Conservation (phyloP, 1,140 invertebrate genomes). For the Drosophila seguyi region DNA sequence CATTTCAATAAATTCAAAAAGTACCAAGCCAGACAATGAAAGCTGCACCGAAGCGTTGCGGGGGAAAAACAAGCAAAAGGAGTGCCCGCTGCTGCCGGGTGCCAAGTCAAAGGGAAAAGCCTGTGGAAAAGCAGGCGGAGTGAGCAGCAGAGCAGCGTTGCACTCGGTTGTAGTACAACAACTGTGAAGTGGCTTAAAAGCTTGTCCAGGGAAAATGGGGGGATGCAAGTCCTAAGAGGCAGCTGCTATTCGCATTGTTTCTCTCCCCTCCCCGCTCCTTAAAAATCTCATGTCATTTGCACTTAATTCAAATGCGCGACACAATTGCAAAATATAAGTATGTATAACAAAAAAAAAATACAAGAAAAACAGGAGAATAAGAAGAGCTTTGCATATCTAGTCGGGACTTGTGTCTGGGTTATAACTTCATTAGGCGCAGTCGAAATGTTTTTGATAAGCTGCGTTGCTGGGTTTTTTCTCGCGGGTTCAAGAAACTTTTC, state of each 20-base stretch:
- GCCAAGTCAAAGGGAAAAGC: slow-evolving; percentile 21
- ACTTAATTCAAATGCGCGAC: slow-evolving; percentile 85
- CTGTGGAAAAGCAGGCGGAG: background rate
- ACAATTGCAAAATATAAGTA: slow-evolving; percentile 75
- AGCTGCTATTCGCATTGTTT: slow-evolving; percentile 62
- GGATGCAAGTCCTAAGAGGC: slow-evolving; percentile 25
- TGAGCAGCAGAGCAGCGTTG: background rate
- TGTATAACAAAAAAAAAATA: slow-evolving; percentile 3
- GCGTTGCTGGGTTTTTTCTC: background rate
- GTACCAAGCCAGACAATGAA: slow-evolving; percentile 57
- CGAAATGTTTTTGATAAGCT: slow-evolving; percentile 58
- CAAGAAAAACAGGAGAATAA: background rate
- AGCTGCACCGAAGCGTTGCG: slow-evolving; percentile 42
- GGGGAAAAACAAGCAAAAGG: slow-evolving; percentile 75
- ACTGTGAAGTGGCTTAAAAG: slow-evolving; percentile 78
- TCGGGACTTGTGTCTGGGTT: slow-evolving; percentile 48
- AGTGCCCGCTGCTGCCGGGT: slow-evolving; percentile 37
- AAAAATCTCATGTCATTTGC: slow-evolving; percentile 84
- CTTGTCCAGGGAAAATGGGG: slow-evolving; percentile 49
- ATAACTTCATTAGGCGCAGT: slow-evolving; percentile 71
- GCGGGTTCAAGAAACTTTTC: slow-evolving; percentile 54
- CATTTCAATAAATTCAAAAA: slow-evolving; percentile 82
- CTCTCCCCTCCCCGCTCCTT: background rate
- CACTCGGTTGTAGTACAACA: slow-evolving; percentile 51
- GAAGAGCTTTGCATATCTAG: slow-evolving; percentile 40